These are phyloP conservation scores for Aleadryas rufinucha DNA, from an alignment of 2,113 vertebrate genomes.

Conservation along the genomic window DNA sequence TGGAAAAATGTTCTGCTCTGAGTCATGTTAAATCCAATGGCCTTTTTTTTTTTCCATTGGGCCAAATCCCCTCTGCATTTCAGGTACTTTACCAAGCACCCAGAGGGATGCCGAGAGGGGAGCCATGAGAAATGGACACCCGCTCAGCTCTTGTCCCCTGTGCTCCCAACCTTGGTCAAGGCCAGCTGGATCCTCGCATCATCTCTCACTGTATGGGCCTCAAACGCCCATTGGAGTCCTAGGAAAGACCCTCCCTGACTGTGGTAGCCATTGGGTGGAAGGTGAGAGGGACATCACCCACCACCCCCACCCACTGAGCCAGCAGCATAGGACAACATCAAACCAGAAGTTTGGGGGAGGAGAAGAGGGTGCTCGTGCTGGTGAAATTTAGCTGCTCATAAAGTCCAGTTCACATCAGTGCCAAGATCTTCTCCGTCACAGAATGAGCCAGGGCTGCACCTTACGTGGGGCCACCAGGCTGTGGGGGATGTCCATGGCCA, in stretches of 20 bases:
- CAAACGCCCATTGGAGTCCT: not conserved
- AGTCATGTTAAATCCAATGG: not conserved
- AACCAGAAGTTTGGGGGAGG: not conserved
- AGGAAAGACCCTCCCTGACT: not conserved
- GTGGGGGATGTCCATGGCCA: not conserved
- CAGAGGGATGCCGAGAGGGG: not conserved
- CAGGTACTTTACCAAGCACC: not conserved
- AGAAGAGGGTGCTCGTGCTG: not conserved
- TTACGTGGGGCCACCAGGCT: not conserved
- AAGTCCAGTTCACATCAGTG: constrained; percentile 22
- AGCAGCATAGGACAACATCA: not conserved
- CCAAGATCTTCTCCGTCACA: constrained; percentile 3
- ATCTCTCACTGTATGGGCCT: not conserved
- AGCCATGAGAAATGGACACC: not conserved
- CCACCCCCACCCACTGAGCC: not conserved
- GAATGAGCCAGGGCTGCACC: not conserved
- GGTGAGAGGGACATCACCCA: not conserved
- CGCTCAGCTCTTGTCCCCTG: not conserved
- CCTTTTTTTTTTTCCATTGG: accelerated
- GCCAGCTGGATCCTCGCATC: not conserved
- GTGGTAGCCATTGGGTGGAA: not conserved
- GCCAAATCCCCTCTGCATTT: not conserved
- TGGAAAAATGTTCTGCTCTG: not conserved
- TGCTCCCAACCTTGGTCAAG: not conserved
- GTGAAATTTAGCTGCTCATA: not conserved